A percentile compares a stretch with the other conserved stretches of the same genome.
Evolutionary conservation across 2,888 invertebrate genomes (phyloP).

Genomic region (Julus scandinavius): DNA sequence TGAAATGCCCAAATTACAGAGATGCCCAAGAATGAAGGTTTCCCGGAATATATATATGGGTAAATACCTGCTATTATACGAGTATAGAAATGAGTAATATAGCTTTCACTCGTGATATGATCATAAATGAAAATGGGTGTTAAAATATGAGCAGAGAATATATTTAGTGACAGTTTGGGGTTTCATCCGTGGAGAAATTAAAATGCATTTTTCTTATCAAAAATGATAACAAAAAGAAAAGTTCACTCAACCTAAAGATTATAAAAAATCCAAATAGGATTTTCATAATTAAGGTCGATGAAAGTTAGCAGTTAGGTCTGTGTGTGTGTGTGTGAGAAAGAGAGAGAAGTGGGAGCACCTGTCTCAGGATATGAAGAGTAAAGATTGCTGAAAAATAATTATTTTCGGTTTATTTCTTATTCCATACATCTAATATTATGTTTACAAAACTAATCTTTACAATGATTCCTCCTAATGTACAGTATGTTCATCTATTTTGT

Average conservation of each 20-base stretch:
- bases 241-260: slow-evolving; percentile 45
- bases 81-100: slow-evolving; percentile 36
- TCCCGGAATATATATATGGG: not conserved
- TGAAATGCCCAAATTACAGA: not conserved
- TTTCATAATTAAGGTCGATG: slow-evolving; percentile 26
- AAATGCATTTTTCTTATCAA: slow-evolving; percentile 38
- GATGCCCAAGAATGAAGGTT: slow-evolving; percentile 4
- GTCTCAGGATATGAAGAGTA: not conserved
- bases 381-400: not conserved
- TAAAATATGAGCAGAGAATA: slow-evolving; percentile 44
- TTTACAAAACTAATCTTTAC: not conserved
- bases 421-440: not conserved
- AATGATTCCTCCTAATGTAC: not conserved
- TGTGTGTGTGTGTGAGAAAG: not conserved
- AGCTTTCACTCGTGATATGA: slow-evolving; percentile 32
- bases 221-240: slow-evolving; percentile 41
- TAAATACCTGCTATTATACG: not conserved
- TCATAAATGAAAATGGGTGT: slow-evolving; percentile 45
- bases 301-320: slow-evolving; percentile 15
- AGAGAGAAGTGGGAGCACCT: not conserved
- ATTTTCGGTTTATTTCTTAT: not conserved
- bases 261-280: slow-evolving; percentile 44
- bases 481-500: not conserved
- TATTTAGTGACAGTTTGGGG: slow-evolving; percentile 46
- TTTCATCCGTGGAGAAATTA: slow-evolving; percentile 43